Evolutionary conservation across 2,888 invertebrate species (phyloP).

Genomic region (Dolomedes plantarius): DNA sequence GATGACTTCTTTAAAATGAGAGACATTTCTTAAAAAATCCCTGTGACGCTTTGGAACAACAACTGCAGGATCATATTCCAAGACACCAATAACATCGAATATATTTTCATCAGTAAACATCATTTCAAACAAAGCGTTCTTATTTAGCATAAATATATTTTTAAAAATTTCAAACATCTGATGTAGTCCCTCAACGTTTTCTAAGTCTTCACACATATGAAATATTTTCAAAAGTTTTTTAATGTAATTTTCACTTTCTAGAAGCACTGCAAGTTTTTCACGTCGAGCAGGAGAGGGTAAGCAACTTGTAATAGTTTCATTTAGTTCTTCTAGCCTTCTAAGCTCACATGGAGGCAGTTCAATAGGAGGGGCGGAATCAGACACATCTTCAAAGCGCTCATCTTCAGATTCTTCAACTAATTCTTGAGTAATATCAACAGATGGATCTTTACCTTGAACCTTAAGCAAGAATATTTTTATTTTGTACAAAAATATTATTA

Average conservation of each 20-base stretch:
- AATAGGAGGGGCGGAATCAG: slow-evolving; percentile 92
- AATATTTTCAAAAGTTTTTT: slow-evolving; percentile 95
- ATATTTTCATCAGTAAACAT: slow-evolving; percentile 87
- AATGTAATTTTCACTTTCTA: slow-evolving; percentile 96
- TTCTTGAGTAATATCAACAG: slow-evolving; percentile 97
- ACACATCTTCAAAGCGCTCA: slow-evolving; percentile 97
- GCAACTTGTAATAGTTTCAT: slow-evolving; percentile 89
- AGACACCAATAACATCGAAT: slow-evolving; percentile 97
- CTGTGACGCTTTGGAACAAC: slow-evolving; percentile 93
- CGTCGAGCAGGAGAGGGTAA: slow-evolving; percentile 91
- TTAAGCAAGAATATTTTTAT: slow-evolving; percentile 76
- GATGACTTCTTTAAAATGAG: slow-evolving; percentile 80
- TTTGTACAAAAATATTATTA: too few species aligned
- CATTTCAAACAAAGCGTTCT: slow-evolving; percentile 96
- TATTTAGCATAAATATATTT: slow-evolving; percentile 98
- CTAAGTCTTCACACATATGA: slow-evolving; percentile 97
- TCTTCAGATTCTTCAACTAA: slow-evolving; percentile 97
- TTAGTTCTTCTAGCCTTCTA: slow-evolving; percentile 94
- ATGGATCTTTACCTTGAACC: slow-evolving; percentile 99
- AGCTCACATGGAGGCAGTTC: slow-evolving; percentile 97
- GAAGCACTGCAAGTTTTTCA: slow-evolving; percentile 93
- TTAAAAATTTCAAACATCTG: slow-evolving; percentile 98
- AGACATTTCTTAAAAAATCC: slow-evolving; percentile 89
- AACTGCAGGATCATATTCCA: slow-evolving; percentile 95
- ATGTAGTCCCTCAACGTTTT: slow-evolving; percentile 95